A percentile compares a stretch with the other conserved stretches of the same genome.
phyloP scores from a whole-genome alignment of 2,113 vertebrate genomes.

The Silurus glanis region DNA sequence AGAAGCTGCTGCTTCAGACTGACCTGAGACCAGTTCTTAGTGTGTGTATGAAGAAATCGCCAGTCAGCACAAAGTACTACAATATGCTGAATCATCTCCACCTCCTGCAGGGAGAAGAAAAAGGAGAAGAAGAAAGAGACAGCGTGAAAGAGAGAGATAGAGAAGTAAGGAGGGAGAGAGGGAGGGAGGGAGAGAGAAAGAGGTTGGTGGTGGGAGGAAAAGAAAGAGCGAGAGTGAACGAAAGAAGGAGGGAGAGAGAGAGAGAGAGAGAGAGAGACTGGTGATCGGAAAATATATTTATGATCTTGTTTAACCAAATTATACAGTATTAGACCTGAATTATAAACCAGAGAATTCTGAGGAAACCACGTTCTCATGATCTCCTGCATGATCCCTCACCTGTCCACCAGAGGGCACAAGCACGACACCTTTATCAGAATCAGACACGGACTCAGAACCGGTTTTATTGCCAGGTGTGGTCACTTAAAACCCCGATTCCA shows the following conservation, averaged over 20 bases:
- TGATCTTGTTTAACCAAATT: neutral
- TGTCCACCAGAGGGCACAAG: neutral
- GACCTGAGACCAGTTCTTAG: slow-evolving; percentile 27
- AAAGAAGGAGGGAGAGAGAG: slow-evolving; percentile 19
- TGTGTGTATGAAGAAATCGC: neutral
- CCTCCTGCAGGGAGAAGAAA: slow-evolving; percentile 37
- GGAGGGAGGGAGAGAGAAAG: neutral
- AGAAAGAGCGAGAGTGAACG: neutral
- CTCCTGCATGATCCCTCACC: neutral
- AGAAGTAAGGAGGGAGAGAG: neutral
- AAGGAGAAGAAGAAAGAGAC: neutral
- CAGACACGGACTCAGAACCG: no score
- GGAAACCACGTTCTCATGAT: no score
- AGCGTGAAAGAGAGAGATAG: slow-evolving; percentile 2
- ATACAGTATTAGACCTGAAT: no score
- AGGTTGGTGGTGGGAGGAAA: slow-evolving; percentile 5
- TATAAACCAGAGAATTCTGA: no score
- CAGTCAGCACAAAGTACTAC: neutral
- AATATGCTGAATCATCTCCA: slow-evolving; percentile 43
- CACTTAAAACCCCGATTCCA: no score
- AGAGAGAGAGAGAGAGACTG: neutral
- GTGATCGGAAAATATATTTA: neutral
- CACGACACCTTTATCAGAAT: neutral
- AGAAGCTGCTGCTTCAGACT: neutral
- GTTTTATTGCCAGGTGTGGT: no score